phyloP scores from a whole-genome alignment of 2,888 invertebrate species.

The Neuroscelio doddi region DNA sequence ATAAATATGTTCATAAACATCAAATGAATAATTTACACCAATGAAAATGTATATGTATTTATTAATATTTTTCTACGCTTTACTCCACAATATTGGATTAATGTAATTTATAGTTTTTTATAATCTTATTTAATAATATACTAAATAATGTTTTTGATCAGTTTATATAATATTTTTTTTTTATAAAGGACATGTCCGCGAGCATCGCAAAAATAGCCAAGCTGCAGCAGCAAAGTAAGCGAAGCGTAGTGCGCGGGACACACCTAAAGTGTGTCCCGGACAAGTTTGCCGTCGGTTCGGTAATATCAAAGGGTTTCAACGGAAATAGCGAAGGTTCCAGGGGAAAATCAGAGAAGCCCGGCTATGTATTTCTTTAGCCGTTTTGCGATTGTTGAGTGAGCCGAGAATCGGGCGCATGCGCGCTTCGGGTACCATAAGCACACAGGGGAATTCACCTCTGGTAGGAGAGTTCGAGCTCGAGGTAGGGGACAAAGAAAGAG shows the following conservation, averaged over 20 bases:
- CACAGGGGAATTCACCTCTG: background rate
- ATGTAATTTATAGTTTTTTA: no score
- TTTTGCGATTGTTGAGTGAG: background rate
- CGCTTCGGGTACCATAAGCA: background rate
- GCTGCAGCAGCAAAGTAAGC: background rate
- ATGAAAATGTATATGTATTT: no score
- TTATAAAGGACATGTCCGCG: background rate
- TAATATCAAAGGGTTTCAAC: constrained; percentile 1
- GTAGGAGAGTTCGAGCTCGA: constrained; percentile 1
- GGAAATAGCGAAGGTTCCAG: background rate
- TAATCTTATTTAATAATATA: no score
- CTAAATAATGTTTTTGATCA: no score
- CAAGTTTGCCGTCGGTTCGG: background rate
- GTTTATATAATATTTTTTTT: no score
- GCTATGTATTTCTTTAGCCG: background rate
- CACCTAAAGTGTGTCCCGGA: background rate
- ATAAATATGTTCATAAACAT: no score
- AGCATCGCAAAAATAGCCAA: background rate
- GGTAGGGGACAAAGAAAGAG: constrained; percentile 13
- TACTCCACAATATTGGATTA: no score
- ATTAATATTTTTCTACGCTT: no score
- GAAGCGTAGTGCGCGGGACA: background rate
- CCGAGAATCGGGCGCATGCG: background rate
- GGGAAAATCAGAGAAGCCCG: background rate
- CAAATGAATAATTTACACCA: no score